Base-by-base conservation (phyloP, 2,888 invertebrate species). In the Catocala sponsa region DNA sequence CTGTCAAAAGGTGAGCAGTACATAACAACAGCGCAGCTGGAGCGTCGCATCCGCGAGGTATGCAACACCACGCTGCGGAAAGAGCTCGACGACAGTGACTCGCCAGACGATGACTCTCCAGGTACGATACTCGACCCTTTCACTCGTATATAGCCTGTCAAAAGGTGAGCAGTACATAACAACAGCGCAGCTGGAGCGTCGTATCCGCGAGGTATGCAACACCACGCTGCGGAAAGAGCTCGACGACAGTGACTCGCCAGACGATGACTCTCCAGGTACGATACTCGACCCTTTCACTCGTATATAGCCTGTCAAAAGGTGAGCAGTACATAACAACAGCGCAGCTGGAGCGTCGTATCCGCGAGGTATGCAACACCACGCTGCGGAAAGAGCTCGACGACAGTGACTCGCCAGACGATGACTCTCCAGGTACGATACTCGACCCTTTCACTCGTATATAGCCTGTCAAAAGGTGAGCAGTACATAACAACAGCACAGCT, bases 131-230 rank as follows among this genome's bases (percentile, higher is more conserved):
- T 12, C 7, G 13, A 13, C 33, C n/a, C 9, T 15, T 2, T 15
- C 15, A 15, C 15, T 15, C 15, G 15, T 15, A 15, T 44, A 6
- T 72, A 98, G 98, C 83, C 90, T 98, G 51, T 97, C 98, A 2
- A 98, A 98, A 89, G 98, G 97, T 32, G 97, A 97, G 80, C 97
- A 98, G 79, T 98, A 97, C 79, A 98, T 98, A 65, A 98, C 98
- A 38, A 97, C 97, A 11, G 96, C 97, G 12, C 98, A 98, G 81
- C 87, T 98, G 11, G 97, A 97, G 87, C 95, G 96, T 55, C 96
- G 96, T 69, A 97, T 98, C 90, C 94, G 97, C 7, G 96, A 96
- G 77, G 96, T 97, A 68, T 96, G 92, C 78, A 90, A 78, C 70
- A 91, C 91, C 2, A 90, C 92, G 13, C 87, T 92, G 1, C 76